Percentiles rank a stretch among this genome's conserved stretches.
Conservation (phyloP, 2,113 vertebrate species). For the Cynoglossus semilaevis region DNA sequence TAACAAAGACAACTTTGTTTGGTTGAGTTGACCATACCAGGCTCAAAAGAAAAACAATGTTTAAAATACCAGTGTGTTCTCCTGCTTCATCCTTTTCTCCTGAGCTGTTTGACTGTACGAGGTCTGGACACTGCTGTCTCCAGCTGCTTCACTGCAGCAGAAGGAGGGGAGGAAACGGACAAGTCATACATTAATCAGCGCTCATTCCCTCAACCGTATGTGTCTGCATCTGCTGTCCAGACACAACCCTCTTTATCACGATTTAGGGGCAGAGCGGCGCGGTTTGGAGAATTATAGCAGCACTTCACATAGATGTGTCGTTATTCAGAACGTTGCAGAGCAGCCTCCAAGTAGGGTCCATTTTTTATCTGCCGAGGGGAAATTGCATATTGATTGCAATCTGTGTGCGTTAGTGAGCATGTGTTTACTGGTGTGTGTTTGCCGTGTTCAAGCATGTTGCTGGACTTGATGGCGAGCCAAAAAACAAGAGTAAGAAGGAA, state of each 20-base stretch:
- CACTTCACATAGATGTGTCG: slow-evolving; percentile 58
- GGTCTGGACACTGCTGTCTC: too few relatives aligned
- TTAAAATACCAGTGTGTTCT: too few relatives aligned
- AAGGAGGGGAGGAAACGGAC: slow-evolving; percentile 49
- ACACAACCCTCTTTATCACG: slow-evolving; percentile 72
- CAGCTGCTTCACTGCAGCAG: slow-evolving; percentile 12
- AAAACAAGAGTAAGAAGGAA: neutral
- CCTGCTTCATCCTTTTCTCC: too few relatives aligned
- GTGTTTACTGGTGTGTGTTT: slow-evolving; percentile 23
- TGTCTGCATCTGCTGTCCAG: slow-evolving; percentile 23
- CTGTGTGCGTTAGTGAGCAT: slow-evolving; percentile 42
- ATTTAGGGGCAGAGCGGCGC: slow-evolving; percentile 60
- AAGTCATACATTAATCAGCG: slow-evolving; percentile 50
- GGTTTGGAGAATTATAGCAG: slow-evolving; percentile 68
- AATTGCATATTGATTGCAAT: slow-evolving; percentile 78
- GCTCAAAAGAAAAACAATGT: too few relatives aligned
- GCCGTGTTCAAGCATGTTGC: slow-evolving; percentile 16
- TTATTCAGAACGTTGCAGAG: slow-evolving; percentile 64
- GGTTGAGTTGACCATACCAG: too few relatives aligned
- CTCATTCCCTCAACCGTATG: slow-evolving; percentile 35
- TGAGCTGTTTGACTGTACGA: too few relatives aligned
- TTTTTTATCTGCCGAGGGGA: slow-evolving; percentile 66
- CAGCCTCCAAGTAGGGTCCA: slow-evolving; percentile 61
- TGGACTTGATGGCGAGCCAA: slow-evolving; percentile 46
- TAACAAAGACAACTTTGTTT: too few relatives aligned